A percentile compares a stretch with the other conserved stretches of the same genome.
These are phyloP conservation scores for Drosophila acutilabella DNA, from an alignment of 2,888 invertebrate species.

Conservation along the genomic window DNA sequence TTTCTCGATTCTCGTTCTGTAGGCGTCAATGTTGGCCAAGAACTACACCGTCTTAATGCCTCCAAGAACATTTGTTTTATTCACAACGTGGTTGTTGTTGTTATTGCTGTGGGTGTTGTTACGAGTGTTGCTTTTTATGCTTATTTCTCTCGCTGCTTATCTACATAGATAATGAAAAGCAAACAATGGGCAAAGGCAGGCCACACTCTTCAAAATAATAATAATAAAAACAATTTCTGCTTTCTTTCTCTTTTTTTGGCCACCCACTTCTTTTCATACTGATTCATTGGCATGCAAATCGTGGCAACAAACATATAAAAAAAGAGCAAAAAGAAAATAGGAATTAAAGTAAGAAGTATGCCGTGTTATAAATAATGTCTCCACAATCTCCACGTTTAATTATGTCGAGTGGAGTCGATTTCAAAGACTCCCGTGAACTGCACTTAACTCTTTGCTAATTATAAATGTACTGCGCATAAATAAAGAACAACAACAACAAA, in stretches of 20 bases:
- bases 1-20: conserved; percentile 22
- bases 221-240: conserved; percentile 19
- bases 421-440: conserved; percentile 18
- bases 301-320: conserved; percentile 26
- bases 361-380: conserved; percentile 5
- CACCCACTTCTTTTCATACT: conserved; percentile 23
- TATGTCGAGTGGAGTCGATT: conserved; percentile 28
- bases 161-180: conserved; percentile 76
- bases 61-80: conserved; percentile 53
- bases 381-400: conserved; percentile 39
- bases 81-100: conserved; percentile 41
- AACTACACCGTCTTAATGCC: conserved; percentile 47
- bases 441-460: conserved; percentile 62
- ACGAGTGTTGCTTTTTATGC: conserved; percentile 56
- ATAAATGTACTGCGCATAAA: conserved; percentile 68
- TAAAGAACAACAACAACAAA: conserved; percentile 37
- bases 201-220: conserved; percentile 26
- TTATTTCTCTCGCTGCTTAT: conserved; percentile 66
- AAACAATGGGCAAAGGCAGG: conserved; percentile 63
- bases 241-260: conserved; percentile 18
- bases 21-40: conserved; percentile 49
- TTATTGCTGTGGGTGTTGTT: conserved; percentile 29
- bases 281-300: conserved; percentile 75
- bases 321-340: conserved; percentile 35
- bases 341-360: conserved; percentile 4